phyloP scores from a whole-genome alignment of 2,888 invertebrate species.

The Acronicta psi region DNA sequence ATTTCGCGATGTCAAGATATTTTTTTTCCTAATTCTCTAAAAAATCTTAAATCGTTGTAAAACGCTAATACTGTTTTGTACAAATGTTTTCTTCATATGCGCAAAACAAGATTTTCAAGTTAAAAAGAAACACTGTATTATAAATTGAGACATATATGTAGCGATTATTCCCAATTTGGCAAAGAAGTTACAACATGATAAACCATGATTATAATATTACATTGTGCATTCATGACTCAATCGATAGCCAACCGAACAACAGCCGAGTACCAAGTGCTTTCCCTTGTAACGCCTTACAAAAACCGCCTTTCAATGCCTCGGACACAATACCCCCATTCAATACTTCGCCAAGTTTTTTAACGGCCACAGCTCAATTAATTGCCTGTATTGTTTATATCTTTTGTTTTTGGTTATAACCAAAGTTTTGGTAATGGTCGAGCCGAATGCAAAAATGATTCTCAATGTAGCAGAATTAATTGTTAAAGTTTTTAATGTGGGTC shows the following conservation, averaged over 20 bases:
- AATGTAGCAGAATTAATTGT: conserved; percentile 34
- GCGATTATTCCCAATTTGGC: no score
- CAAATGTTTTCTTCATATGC: no score
- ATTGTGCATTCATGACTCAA: conserved; percentile 46
- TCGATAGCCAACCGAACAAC: conserved; percentile 40
- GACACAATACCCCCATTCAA: conserved; percentile 57
- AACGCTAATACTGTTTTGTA: no score
- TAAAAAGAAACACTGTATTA: no score
- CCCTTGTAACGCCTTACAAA: conserved; percentile 63
- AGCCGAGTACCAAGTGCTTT: conserved; percentile 62
- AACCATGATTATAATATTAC: conserved; percentile 28
- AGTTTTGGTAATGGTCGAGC: conserved; percentile 29
- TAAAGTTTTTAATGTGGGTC: conserved; percentile 33
- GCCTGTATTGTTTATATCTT: conserved; percentile 59
- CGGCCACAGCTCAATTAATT: conserved; percentile 59
- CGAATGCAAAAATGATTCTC: conserved; percentile 43
- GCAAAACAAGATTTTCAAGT: no score
- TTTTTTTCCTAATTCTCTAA: no score
- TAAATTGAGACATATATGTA: no score
- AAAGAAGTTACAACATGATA: background rate
- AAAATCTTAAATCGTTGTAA: no score
- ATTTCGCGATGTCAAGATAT: no score
- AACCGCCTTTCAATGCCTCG: conserved; percentile 57
- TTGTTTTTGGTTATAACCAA: conserved; percentile 52
- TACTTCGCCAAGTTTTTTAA: conserved; percentile 54